These are phyloP conservation scores for Laticauda colubrina DNA, from an alignment of 2,113 vertebrate genomes.

Conservation along the genomic window DNA sequence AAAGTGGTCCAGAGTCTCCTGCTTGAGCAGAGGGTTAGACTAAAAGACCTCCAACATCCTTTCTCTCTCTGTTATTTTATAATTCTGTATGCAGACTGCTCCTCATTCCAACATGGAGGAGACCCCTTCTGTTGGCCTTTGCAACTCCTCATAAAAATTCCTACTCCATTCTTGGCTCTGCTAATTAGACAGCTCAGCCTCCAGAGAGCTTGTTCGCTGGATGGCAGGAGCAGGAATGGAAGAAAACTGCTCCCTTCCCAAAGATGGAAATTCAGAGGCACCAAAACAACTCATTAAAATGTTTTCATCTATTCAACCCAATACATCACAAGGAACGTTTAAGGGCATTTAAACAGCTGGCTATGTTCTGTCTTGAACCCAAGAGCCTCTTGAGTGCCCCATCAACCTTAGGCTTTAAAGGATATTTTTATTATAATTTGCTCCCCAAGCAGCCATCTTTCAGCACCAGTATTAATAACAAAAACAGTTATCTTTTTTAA, in stretches of 20 bases:
- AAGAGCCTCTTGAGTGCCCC: slow-evolving; percentile 38
- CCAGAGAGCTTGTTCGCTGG: background rate
- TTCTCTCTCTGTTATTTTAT: background rate
- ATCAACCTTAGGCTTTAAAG: background rate
- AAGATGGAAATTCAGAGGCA: slow-evolving; percentile 13
- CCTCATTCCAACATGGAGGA: background rate
- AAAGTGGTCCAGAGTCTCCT: background rate
- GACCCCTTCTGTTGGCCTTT: background rate
- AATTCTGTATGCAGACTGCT: background rate
- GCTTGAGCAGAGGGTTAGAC: background rate
- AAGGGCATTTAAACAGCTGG: slow-evolving; percentile 44
- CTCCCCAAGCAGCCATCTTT: slow-evolving; percentile 51
- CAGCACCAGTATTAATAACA: slow-evolving; percentile 55
- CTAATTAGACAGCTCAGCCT: slow-evolving; percentile 27
- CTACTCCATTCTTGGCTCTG: slow-evolving; percentile 3
- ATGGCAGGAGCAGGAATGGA: background rate
- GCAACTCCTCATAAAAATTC: background rate
- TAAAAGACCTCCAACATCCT: background rate
- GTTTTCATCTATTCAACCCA: background rate
- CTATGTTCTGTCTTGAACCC: slow-evolving; percentile 33
- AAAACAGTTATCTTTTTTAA: slow-evolving; percentile 50
- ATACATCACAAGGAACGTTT: slow-evolving; percentile 29
- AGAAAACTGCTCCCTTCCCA: rapidly evolving
- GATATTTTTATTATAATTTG: slow-evolving; percentile 58
- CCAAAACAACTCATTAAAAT: background rate